Percentiles rank a stretch among this genome's conserved stretches.
Conservation (phyloP, 2,888 invertebrate species). For the Oscheius sp. region DNA sequence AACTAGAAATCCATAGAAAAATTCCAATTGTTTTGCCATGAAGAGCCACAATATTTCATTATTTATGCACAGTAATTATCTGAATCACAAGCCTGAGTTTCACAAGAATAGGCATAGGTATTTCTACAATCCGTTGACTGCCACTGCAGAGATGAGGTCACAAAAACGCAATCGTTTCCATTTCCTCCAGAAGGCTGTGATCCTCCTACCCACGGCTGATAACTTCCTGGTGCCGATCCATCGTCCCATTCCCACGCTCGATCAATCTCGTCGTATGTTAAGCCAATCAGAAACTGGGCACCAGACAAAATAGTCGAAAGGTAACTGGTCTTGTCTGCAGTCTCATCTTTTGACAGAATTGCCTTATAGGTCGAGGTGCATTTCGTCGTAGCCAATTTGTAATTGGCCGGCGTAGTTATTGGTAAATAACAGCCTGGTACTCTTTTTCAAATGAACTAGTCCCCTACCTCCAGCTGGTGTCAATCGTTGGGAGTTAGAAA, state of each 20-base stretch:
- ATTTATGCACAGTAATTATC: neutral
- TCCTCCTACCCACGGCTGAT: conserved; percentile 1
- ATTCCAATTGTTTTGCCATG: too few species aligned
- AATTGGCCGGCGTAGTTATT: neutral
- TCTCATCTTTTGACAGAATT: conserved; percentile 2
- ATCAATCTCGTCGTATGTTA: neutral
- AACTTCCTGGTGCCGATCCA: neutral
- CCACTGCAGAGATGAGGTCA: neutral
- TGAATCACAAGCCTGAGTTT: neutral
- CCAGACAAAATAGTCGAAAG: neutral
- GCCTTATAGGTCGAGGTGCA: conserved; percentile 19
- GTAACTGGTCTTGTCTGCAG: neutral
- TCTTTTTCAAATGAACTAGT: neutral
- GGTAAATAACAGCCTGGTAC: conserved; percentile 8
- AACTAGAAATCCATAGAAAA: too few species aligned
- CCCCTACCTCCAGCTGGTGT: neutral
- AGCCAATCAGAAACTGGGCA: conserved; percentile 11
- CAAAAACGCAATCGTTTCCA: neutral
- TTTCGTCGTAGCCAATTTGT: neutral
- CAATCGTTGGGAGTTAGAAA: neutral
- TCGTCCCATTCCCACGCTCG: conserved; percentile 10
- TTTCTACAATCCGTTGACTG: conserved; percentile 1
- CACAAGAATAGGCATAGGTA: conserved; percentile 3
- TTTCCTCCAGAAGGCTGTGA: neutral
- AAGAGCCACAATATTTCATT: neutral